Evolutionary conservation across 2,113 vertebrate genomes (phyloP), one percentile per base, ranked within the genome.

Genomic region (Pelobates fuscus): DNA sequence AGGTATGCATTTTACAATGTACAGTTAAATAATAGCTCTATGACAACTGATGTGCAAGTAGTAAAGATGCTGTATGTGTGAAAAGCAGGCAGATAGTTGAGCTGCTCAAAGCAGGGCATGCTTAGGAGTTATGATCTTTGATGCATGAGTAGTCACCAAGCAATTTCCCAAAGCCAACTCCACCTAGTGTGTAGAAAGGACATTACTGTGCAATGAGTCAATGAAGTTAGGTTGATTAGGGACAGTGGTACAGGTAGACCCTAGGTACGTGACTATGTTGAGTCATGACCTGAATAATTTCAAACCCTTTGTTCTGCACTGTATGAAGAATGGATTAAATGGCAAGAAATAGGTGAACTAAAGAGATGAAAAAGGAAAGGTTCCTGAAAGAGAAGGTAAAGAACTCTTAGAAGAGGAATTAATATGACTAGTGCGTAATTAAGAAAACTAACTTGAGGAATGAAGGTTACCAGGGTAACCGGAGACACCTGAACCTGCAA

Each of bases 401-500:
- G 81, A 82, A 83, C 83, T 84, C 88, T 80, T 81, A 84, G 82
- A 88, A 81, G 82, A 89, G 93, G 86, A 81, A 88, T 84, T 87
- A 89, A 91, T 87, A 85, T 93, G 92, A 92, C 77, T 89, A 92
- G 94, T 95, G 94, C 80, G 86, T 91, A 96, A 96, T 94, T 87
- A 91, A 96, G 91, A 88, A 94, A 94, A 96, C 77, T 88, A 98
- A 98, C 92, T 97, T 95, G 94, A 93, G 90, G 90, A 93, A 98
- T 97, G 95, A 90, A 95, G 92, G 93, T 94, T 98, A 99, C 95
- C 90, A 80, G 92, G 87, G 93, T 97, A 96, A 98, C 95, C 92
- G 79, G 87, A 89, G 81, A 90, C 89, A 94, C 88, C 91, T 94
- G 92, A 94, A 94, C 93, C 95, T 96, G 94, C 81, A 94, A 93